A percentile compares a stretch with the other conserved stretches of the same genome.
These are phyloP conservation scores for Stenotaenia linearis DNA, from an alignment of 2,888 invertebrate species.

Conservation along the genomic window DNA sequence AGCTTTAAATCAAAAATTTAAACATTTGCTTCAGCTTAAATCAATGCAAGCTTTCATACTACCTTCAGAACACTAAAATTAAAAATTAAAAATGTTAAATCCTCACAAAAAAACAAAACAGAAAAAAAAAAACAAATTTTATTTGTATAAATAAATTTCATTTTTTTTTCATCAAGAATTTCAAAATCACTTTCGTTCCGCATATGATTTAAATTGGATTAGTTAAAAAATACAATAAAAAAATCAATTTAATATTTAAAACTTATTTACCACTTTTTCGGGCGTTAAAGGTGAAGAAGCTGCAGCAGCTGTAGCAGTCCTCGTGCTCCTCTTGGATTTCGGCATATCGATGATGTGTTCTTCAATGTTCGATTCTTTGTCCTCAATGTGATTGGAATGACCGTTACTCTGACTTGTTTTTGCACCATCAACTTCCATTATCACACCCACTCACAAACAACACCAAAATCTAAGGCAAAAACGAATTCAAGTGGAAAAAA, in stretches of 20 bases:
- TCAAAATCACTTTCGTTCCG: background rate
- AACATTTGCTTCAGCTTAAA: too few species aligned
- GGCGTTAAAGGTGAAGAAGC: constrained; percentile 6
- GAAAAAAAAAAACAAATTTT: too few species aligned
- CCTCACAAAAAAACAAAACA: too few species aligned
- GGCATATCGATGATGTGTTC: background rate
- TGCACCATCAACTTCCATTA: constrained; percentile 4
- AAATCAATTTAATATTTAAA: background rate
- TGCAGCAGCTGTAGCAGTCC: constrained; percentile 10
- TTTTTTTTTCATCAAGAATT: too few species aligned
- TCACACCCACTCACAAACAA: background rate
- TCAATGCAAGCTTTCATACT: too few species aligned
- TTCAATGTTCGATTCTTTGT: constrained; percentile 6
- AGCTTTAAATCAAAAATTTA: too few species aligned
- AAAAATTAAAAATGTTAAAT: too few species aligned
- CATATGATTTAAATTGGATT: background rate
- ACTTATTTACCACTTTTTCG: background rate
- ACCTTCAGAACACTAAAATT: too few species aligned
- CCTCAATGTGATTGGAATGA: constrained; percentile 28
- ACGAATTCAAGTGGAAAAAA: background rate
- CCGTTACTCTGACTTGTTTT: constrained; percentile 24
- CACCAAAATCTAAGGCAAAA: background rate
- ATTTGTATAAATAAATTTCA: too few species aligned
- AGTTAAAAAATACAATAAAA: background rate
- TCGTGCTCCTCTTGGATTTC: constrained; percentile 18